phyloP scores from a whole-genome alignment of 2,888 invertebrate genomes.

The Lepeophtheirus nordmannii region DNA sequence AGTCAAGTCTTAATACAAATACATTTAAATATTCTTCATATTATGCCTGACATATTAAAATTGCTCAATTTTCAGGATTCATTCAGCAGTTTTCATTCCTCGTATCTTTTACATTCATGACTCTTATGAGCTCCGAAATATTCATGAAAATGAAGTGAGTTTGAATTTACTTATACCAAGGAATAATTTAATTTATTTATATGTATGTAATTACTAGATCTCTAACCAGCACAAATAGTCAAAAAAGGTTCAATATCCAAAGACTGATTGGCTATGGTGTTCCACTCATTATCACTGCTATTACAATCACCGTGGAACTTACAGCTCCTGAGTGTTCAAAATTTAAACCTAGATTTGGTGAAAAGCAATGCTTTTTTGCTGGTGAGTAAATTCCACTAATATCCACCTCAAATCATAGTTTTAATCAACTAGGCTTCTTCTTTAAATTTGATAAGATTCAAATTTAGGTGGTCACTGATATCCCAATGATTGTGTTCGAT shows the following conservation, averaged over 20 bases:
- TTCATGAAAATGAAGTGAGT: constrained; percentile 10
- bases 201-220: neutral
- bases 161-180: neutral
- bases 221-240: neutral
- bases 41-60: neutral
- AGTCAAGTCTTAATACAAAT: too few species aligned
- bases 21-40: neutral
- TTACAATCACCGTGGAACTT: constrained; percentile 5
- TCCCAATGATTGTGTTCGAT: too few species aligned
- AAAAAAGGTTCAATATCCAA: neutral
- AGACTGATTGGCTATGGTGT: constrained; percentile 8
- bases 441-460: too few species aligned
- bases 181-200: neutral
- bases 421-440: too few species aligned
- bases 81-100: constrained; percentile 8
- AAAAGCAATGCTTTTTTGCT: constrained; percentile 11
- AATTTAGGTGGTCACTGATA: too few species aligned
- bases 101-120: constrained; percentile 15
- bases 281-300: neutral
- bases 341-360: constrained; percentile 14
- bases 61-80: neutral
- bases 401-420: too few species aligned
- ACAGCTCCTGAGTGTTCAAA: neutral
- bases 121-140: constrained; percentile 14
- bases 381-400: too few species aligned